Conservation (phyloP, 2,113 vertebrate species). For the Machaerirhynchus nigripectus region DNA sequence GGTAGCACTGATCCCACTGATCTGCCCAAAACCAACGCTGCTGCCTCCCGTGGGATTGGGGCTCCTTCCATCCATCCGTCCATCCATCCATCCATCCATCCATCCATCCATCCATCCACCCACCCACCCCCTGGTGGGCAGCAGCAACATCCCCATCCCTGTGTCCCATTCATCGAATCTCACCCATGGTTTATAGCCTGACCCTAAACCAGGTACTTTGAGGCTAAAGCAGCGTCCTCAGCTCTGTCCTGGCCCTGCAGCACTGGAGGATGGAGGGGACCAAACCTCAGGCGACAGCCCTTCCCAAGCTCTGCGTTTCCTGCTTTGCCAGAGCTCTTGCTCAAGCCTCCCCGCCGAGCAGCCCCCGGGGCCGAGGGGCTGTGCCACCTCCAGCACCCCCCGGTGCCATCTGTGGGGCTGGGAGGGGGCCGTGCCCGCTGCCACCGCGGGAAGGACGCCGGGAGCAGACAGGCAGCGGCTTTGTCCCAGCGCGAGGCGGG, state of each 20-base stretch:
- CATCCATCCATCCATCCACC: background rate
- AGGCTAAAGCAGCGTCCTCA: background rate
- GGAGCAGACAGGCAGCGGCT: background rate
- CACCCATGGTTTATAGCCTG: rapidly evolving
- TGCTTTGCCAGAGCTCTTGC: background rate
- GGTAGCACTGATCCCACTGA: rapidly evolving
- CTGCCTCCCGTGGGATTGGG: rapidly evolving
- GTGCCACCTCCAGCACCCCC: background rate
- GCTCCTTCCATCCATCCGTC: background rate
- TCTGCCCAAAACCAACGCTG: rapidly evolving
- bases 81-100: background rate
- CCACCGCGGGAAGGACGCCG: background rate
- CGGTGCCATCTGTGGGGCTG: rapidly evolving
- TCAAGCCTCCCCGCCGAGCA: background rate
- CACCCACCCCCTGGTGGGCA: background rate
- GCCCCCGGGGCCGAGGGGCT: rapidly evolving
- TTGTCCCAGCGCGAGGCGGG: background rate
- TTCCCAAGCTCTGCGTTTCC: background rate
- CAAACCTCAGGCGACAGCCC: background rate
- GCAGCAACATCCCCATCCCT: rapidly evolving
- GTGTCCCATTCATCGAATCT: rapidly evolving
- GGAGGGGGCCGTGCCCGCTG: background rate
- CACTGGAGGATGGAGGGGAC: rapidly evolving
- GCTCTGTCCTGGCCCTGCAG: background rate
- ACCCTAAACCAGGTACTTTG: rapidly evolving